phyloP scores from a whole-genome alignment of 1,140 invertebrate species.

The Drosophila tropicalis region DNA sequence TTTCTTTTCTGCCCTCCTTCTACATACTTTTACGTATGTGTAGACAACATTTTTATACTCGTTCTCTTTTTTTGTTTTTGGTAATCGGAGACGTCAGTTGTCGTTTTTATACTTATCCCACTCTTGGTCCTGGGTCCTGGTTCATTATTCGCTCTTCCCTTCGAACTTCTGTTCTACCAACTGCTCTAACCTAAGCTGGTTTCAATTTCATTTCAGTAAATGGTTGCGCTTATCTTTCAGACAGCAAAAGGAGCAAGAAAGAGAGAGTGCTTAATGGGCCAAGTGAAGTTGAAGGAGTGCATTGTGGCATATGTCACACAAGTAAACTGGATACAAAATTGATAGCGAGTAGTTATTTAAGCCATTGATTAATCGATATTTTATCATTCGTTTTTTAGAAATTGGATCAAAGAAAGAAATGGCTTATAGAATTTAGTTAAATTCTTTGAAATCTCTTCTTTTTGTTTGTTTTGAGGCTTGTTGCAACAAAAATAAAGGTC shows the following conservation, averaged over 20 bases:
- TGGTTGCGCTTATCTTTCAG: conserved; percentile 62
- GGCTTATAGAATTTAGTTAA: too few relatives aligned
- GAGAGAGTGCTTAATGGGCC: conserved; percentile 28
- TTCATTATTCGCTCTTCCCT: conserved; percentile 33
- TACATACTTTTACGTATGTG: conserved; percentile 36
- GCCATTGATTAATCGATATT: too few relatives aligned
- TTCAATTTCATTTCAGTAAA: conserved; percentile 66
- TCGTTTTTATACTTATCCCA: conserved; percentile 38
- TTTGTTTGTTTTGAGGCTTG: too few relatives aligned
- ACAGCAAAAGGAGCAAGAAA: conserved; percentile 31
- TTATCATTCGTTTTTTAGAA: too few relatives aligned
- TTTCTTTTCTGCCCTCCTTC: conserved; percentile 17
- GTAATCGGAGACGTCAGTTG: conserved; percentile 67
- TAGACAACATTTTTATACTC: conserved; percentile 7
- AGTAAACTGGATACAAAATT: background rate
- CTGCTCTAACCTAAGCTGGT: conserved; percentile 39
- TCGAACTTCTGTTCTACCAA: conserved; percentile 37
- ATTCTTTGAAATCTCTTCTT: too few relatives aligned
- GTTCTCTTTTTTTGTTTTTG: conserved; percentile 30
- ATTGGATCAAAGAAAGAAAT: too few relatives aligned
- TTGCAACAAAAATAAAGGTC: too few relatives aligned
- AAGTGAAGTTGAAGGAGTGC: conserved; percentile 1
- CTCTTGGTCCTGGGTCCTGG: conserved; percentile 32
- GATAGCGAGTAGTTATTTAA: background rate
- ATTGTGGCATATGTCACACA: conserved; percentile 40